Conservation (phyloP, 2,888 invertebrate species). For the Arenicola marina region DNA sequence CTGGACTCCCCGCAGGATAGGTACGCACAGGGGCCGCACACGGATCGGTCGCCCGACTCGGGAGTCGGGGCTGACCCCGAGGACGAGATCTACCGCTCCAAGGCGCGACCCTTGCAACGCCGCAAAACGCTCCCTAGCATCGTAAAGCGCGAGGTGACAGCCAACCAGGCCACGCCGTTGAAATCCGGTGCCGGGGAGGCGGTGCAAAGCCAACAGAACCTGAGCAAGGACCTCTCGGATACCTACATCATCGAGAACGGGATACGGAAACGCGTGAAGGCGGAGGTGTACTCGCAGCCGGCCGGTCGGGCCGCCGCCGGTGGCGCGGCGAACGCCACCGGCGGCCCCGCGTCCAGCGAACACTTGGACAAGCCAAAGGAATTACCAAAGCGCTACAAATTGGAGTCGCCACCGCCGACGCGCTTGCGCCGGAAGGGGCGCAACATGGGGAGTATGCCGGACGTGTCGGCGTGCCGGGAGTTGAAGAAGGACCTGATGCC, state of each 20-base stretch:
- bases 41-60: conserved; percentile 53
- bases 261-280: conserved; percentile 55
- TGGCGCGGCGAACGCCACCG: conserved; percentile 1
- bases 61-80: conserved; percentile 49
- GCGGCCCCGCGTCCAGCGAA: conserved; percentile 2
- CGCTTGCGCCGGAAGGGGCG: conserved; percentile 20
- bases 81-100: conserved; percentile 24
- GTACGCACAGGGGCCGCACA: neutral
- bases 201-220: conserved; percentile 18
- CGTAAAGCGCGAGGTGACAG: conserved; percentile 37
- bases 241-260: conserved; percentile 60
- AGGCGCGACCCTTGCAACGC: conserved; percentile 38
- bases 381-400: conserved; percentile 72
- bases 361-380: conserved; percentile 63
- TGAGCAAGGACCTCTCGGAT: conserved; percentile 43
- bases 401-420: conserved; percentile 61
- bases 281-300: conserved; percentile 40
- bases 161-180: neutral
- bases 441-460: conserved; percentile 85
- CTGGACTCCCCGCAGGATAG: conserved; percentile 18
- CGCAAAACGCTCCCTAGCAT: conserved; percentile 57
- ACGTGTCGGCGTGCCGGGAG: conserved; percentile 67
- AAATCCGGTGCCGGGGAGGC: conserved; percentile 1
- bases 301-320: neutral
- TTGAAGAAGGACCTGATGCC: conserved; percentile 82